Evolutionary conservation across 2,113 vertebrate species (phyloP).

Genomic region (Erpornis zantholeuca): DNA sequence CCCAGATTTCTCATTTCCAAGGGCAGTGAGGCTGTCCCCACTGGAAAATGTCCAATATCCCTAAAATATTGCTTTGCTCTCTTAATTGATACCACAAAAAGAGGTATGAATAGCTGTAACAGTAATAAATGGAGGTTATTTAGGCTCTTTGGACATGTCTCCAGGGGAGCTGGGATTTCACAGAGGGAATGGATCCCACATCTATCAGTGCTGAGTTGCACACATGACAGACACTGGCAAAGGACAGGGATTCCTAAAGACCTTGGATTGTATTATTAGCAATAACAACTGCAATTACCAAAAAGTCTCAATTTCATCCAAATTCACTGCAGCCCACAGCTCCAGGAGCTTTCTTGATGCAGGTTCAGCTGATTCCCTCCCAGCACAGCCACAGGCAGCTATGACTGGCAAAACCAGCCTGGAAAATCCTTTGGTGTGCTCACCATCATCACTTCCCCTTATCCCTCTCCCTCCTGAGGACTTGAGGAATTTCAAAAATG

Average conservation of each 20-base stretch:
- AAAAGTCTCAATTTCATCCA: not conserved
- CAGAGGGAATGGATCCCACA: not conserved
- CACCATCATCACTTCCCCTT: not conserved
- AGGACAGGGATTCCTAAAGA: not conserved
- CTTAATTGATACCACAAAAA: not conserved
- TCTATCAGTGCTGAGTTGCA: not conserved
- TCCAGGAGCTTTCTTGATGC: not conserved
- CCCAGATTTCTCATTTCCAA: not conserved
- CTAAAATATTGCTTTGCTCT: not conserved
- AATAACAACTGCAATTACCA: not conserved
- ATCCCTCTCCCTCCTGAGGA: constrained; percentile 28
- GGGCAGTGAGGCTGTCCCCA: rapidly evolving
- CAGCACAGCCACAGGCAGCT: not conserved
- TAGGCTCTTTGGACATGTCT: not conserved
- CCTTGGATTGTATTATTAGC: rapidly evolving
- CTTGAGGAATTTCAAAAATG: constrained; percentile 62
- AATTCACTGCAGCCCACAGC: not conserved
- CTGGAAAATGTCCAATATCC: not conserved
- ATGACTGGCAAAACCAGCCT: not conserved
- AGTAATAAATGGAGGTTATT: not conserved
- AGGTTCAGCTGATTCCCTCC: not conserved
- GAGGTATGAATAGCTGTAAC: rapidly evolving
- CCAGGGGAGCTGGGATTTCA: not conserved
- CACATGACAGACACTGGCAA: not conserved
- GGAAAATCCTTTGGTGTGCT: not conserved